These are phyloP conservation scores for Cardiocondyla obscurior DNA, from an alignment of 1,140 invertebrate species.

Conservation along the genomic window DNA sequence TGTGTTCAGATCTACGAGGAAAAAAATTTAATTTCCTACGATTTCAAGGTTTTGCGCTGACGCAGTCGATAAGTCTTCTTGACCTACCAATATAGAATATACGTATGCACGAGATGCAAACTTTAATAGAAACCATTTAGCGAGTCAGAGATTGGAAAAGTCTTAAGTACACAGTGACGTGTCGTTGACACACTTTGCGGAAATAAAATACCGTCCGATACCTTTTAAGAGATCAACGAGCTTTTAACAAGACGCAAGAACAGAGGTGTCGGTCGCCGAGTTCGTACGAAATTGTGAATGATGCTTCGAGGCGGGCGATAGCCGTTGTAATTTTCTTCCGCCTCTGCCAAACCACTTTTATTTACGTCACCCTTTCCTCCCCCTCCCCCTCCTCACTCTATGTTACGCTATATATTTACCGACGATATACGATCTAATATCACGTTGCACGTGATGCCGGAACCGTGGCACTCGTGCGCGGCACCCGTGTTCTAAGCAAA, in stretches of 20 bases:
- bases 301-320: constrained; percentile 31
- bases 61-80: constrained; percentile 36
- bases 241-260: neutral
- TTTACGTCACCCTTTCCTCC: constrained; percentile 9
- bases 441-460: constrained; percentile 55
- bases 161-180: no score
- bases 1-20: constrained; percentile 66
- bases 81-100: neutral
- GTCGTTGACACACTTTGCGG: neutral
- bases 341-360: constrained; percentile 44
- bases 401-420: constrained; percentile 65
- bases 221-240: neutral
- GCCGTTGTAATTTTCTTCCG: constrained; percentile 33
- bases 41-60: constrained; percentile 72
- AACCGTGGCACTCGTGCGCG: constrained; percentile 43
- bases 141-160: neutral
- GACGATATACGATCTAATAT: constrained; percentile 74
- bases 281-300: neutral
- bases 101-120: neutral
- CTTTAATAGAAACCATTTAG: neutral
- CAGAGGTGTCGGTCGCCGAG: neutral
- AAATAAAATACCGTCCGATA: neutral
- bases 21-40: constrained; percentile 80
- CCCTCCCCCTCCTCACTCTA: constrained; percentile 25
- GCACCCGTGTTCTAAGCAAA: constrained; percentile 53